Base-by-base conservation (phyloP, 1,140 invertebrate genomes). In the Ruditapes philippinarum region DNA sequence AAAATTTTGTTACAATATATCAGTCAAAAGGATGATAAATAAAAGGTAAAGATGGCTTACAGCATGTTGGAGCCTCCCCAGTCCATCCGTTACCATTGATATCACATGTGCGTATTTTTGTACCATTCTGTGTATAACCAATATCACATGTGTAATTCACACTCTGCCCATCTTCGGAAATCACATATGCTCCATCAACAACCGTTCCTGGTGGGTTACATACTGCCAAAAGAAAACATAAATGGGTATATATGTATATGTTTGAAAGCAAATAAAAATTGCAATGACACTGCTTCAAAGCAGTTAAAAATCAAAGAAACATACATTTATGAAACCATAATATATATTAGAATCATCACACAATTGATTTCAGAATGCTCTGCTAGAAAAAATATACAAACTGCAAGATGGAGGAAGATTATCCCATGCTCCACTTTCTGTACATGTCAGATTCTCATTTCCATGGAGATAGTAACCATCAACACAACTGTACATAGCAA, bases 381-480 rank as follows among this genome's bases (percentile, higher is more conserved):
- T n/a, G n/a, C n/a, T n/a, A n/a, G n/a, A n/a, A n/a, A n/a, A n/a
- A n/a, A n/a, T n/a, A n/a, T n/a, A 45, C 42, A 14, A 54, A 84
- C 81, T 51, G 42, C 81, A 84, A 17, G 25, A 31, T 12, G 81
- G 81, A 1, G 25, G 1, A 36, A 11, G 25, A 14, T 51, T 45
- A 33, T 84, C 65, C 81, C 81, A 84, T 0, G 19, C 11, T 31
- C 81, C 81, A 70, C 17, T 31, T n/a, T 36, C 65, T n/a, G 31
- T 22, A 73, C 81, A 84, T 4, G 60, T 70, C 2, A 73, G 65
- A 22, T 7, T 28, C 17, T 25, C n/a, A 33, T 25, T 22, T 0
- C 81, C 81, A 28, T 68, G 62, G 4, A 84, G 40, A 40, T 84
- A 57, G 36, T 84, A 84, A 14, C 81, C 81, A 5, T 36, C 25